A percentile compares a stretch with the other conserved stretches of the same genome.
Evolutionary conservation across 2,113 vertebrate species (phyloP).

Genomic region (Bufo bufo): DNA sequence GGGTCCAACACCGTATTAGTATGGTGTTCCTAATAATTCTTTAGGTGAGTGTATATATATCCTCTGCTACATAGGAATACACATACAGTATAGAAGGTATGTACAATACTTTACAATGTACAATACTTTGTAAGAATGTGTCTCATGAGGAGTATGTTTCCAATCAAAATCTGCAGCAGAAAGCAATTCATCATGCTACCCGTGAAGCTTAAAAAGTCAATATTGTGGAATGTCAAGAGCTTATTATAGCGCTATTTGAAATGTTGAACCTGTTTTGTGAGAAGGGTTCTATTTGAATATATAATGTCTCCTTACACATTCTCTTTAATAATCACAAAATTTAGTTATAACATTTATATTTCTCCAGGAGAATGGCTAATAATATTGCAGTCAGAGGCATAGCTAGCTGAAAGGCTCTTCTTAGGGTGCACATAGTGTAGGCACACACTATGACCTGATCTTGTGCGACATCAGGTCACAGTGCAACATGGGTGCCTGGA

Average conservation of each 20-base stretch:
- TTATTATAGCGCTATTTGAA: constrained; percentile 32
- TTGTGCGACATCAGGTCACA: too few relatives aligned
- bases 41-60: too few relatives aligned
- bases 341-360: background rate
- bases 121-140: too few relatives aligned
- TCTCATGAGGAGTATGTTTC: constrained; percentile 24
- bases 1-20: too few relatives aligned
- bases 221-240: constrained; percentile 49
- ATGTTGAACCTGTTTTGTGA: constrained; percentile 41
- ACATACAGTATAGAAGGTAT: too few relatives aligned
- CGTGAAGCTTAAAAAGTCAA: constrained; percentile 43
- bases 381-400: background rate
- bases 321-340: background rate
- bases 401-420: too few relatives aligned
- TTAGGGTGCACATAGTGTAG: too few relatives aligned
- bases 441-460: too few relatives aligned
- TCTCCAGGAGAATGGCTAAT: background rate
- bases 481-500: too few relatives aligned
- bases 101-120: too few relatives aligned
- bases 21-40: too few relatives aligned
- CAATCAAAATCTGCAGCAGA: constrained; percentile 38
- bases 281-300: background rate
- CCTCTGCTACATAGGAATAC: too few relatives aligned
- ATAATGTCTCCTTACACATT: background rate
- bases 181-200: constrained; percentile 43